Evolutionary conservation across 2,797 vertebrate genomes (phyloP).

Genomic region (Fundulus diaphanus): DNA sequence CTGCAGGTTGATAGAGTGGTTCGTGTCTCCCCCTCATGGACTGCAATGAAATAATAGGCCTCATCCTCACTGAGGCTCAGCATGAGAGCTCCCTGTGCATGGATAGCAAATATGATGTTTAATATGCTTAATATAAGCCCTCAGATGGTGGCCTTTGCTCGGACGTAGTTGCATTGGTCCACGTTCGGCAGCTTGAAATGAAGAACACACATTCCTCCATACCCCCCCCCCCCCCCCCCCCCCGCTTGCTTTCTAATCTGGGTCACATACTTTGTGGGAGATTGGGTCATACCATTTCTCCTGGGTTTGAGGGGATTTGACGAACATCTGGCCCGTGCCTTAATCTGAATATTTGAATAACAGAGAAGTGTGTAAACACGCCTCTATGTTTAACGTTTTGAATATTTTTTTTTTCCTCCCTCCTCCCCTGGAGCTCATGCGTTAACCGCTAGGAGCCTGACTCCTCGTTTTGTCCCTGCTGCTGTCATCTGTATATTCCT

Average conservation of each 20-base stretch:
- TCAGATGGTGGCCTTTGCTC: constrained; percentile 45
- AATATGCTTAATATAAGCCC: constrained; percentile 24
- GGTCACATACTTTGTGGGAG: constrained; percentile 83
- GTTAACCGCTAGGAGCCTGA: constrained; percentile 27
- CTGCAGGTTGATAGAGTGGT: constrained; percentile 35
- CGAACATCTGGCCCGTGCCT: constrained; percentile 75
- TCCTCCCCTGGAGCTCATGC: constrained; percentile 30
- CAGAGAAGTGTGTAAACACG: constrained; percentile 67
- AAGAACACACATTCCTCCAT: constrained; percentile 60
- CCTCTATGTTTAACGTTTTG: constrained; percentile 55
- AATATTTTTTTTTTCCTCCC: constrained; percentile 48
- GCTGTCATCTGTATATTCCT: constrained; percentile 48
- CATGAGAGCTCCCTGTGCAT: constrained; percentile 21
- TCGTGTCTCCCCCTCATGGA: constrained; percentile 63
- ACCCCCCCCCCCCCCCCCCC: too few relatives aligned
- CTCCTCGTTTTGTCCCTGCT: constrained; percentile 9
- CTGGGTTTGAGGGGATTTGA: constrained; percentile 73
- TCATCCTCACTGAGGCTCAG: constrained; percentile 33
- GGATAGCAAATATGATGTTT: constrained; percentile 1
- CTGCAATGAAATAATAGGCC: constrained; percentile 19
- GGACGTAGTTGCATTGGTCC: constrained; percentile 26
- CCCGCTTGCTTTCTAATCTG: constrained; percentile 79
- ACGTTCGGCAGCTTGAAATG: constrained; percentile 62
- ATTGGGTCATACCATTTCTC: constrained; percentile 82
- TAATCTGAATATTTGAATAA: constrained; percentile 82